These are phyloP conservation scores for Myiotriccus ornatus DNA, from an alignment of 2,797 vertebrate genomes.

Conservation along the genomic window DNA sequence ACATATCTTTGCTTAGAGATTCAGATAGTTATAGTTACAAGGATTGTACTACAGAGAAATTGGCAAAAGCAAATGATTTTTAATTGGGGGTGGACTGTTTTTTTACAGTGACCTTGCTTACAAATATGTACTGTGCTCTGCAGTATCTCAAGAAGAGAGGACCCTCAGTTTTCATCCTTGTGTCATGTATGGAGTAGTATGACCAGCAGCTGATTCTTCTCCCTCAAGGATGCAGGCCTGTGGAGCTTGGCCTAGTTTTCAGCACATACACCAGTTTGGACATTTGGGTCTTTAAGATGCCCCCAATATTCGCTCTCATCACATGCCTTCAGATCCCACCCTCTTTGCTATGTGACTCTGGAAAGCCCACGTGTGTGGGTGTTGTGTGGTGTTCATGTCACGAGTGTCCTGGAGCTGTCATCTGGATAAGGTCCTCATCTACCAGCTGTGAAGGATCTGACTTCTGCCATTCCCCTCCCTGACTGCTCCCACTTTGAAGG, in stretches of 20 bases:
- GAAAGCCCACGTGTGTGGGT: accelerated
- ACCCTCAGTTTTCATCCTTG: background rate
- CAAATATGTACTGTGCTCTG: background rate
- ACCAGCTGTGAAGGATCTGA: background rate
- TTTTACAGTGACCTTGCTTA: background rate
- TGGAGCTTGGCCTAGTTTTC: background rate
- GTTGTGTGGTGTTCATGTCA: background rate
- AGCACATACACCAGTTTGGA: background rate
- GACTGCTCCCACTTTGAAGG: background rate
- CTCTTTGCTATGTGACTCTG: background rate
- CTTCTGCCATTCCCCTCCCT: background rate
- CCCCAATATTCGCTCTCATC: background rate
- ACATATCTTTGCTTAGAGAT: background rate
- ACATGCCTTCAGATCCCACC: background rate
- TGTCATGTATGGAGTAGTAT: background rate
- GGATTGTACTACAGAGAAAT: background rate
- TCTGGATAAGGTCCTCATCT: background rate
- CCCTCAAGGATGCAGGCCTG: background rate
- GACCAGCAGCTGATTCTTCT: background rate
- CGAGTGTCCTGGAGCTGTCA: accelerated
- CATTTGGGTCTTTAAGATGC: background rate
- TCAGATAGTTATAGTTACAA: background rate
- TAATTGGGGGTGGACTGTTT: background rate
- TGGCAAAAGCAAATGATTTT: background rate
- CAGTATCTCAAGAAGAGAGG: background rate